Conservation (phyloP, 2,888 invertebrate genomes). For the Drosophila tanythrix region DNA sequence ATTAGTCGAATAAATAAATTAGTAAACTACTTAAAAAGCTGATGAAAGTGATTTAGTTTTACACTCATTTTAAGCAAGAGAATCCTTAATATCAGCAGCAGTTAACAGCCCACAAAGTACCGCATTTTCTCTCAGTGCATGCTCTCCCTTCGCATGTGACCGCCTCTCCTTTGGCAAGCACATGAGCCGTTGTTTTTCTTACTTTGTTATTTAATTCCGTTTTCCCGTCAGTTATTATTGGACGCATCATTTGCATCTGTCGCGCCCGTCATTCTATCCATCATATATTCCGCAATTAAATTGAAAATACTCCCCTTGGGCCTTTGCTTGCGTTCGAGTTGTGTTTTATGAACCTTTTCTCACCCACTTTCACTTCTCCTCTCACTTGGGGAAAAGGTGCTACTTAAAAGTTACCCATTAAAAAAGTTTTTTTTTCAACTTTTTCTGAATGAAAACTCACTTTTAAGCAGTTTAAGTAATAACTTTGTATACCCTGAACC, state of each 20-base stretch:
- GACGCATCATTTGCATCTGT: constrained; percentile 31
- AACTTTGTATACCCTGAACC: not conserved
- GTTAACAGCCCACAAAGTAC: not conserved
- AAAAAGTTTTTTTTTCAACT: not conserved
- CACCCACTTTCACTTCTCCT: not conserved
- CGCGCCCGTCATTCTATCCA: constrained; percentile 11
- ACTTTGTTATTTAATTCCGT: not conserved
- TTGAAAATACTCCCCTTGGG: not conserved
- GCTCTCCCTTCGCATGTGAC: not conserved
- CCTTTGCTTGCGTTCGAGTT: not conserved
- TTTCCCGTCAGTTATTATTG: constrained; percentile 15
- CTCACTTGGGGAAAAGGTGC: not conserved
- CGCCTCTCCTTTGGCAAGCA: constrained; percentile 8
- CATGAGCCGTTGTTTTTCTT: not conserved
- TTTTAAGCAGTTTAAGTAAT: constrained; percentile 4
- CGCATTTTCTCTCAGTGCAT: not conserved
- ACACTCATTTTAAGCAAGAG: not conserved
- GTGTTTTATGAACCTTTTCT: not conserved
- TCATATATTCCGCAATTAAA: constrained; percentile 22
- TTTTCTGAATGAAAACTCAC: not conserved
- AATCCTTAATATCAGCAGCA: not conserved
- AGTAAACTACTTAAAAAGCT: not conserved
- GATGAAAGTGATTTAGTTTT: not conserved
- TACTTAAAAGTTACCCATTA: not conserved
- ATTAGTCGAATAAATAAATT: not conserved